A percentile compares a stretch with the other conserved stretches of the same genome.
Conservation (phyloP, 2,113 vertebrate species). For the Gobio gobio region DNA sequence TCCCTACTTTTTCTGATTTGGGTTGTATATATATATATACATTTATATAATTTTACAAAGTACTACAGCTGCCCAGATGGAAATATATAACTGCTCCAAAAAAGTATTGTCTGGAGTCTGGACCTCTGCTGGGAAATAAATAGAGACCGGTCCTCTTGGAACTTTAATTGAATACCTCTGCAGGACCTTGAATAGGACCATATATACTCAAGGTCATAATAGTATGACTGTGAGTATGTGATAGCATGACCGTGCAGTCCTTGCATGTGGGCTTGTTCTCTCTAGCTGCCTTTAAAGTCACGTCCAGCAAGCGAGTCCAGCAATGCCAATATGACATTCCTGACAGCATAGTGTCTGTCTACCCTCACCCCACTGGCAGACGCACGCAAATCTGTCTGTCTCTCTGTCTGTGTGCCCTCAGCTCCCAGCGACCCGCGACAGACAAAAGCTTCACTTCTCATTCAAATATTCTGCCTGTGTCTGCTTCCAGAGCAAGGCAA, state of each 20-base stretch:
- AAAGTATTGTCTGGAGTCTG: too few relatives aligned
- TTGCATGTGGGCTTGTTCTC: slow-evolving; percentile 62
- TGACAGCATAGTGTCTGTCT: slow-evolving; percentile 48
- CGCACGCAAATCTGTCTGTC: slow-evolving; percentile 44
- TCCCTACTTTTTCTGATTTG: too few relatives aligned
- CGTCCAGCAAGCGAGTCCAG: slow-evolving; percentile 63
- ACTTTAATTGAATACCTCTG: too few relatives aligned
- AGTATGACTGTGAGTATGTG: neutral
- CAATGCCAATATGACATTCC: slow-evolving; percentile 61
- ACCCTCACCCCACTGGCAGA: slow-evolving; percentile 49
- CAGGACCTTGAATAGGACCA: neutral
- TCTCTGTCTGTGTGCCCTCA: slow-evolving; percentile 29
- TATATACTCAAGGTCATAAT: neutral
- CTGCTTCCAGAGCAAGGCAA: slow-evolving; percentile 38
- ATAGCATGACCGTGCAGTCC: slow-evolving; percentile 43
- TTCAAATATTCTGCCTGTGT: slow-evolving; percentile 48
- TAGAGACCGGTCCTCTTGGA: too few relatives aligned
- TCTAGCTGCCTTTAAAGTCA: slow-evolving; percentile 68
- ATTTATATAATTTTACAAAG: too few relatives aligned
- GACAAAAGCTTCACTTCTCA: slow-evolving; percentile 43
- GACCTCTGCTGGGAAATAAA: too few relatives aligned
- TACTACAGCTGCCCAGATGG: too few relatives aligned
- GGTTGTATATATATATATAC: too few relatives aligned
- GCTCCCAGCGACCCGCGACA: slow-evolving; percentile 18
- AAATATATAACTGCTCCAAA: too few relatives aligned